Evolutionary conservation across 2,888 invertebrate genomes (phyloP).

Genomic region (Seira ritae): DNA sequence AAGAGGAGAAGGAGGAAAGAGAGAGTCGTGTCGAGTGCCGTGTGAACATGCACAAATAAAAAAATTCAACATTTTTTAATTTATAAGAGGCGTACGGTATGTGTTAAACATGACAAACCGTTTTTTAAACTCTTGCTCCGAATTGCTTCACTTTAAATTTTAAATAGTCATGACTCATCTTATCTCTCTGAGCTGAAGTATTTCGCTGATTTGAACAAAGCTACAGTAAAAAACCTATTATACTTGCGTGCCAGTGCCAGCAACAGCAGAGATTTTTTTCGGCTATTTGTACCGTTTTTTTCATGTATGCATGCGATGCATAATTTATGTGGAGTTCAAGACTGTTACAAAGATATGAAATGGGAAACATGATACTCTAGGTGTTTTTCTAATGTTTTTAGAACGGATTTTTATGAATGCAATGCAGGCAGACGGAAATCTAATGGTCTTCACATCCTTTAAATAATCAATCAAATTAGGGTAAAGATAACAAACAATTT

Average conservation of each 20-base stretch:
- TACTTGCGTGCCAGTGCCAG: too few relatives aligned
- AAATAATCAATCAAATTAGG: background rate
- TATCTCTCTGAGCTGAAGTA: too few relatives aligned
- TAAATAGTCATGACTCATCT: background rate
- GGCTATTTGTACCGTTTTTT: background rate
- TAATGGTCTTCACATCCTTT: background rate
- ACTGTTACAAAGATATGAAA: too few relatives aligned
- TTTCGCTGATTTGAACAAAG: too few relatives aligned
- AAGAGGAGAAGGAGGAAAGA: background rate
- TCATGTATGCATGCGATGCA: background rate
- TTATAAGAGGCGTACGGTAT: background rate
- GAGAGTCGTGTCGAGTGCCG: background rate
- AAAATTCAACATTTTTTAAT: background rate
- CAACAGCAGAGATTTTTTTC: background rate
- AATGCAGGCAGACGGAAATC: too few relatives aligned
- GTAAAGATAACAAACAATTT: background rate
- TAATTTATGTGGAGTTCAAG: background rate
- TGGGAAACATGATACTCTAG: background rate
- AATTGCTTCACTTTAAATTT: background rate
- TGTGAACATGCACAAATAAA: background rate
- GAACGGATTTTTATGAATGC: background rate
- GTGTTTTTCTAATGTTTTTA: background rate
- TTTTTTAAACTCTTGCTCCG: background rate
- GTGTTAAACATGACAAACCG: background rate
- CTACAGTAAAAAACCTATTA: background rate